Percentiles rank a stretch among this genome's conserved stretches.
Conservation (phyloP, 1,140 invertebrate genomes). For the Cardiocondyla obscurior region DNA sequence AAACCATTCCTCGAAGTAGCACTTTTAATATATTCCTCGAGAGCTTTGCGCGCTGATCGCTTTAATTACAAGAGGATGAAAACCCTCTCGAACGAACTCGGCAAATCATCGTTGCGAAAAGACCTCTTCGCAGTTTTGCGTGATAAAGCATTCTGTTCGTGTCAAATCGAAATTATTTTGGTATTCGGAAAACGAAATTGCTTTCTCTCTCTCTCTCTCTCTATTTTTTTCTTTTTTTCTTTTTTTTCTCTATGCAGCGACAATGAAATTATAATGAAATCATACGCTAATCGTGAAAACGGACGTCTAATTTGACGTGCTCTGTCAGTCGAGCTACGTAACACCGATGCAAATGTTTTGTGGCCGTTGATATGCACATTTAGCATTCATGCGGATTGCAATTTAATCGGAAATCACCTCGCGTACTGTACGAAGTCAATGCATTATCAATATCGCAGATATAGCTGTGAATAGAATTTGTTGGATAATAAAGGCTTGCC, state of each 20-base stretch:
- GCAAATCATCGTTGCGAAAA: not conserved
- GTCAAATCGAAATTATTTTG: not conserved
- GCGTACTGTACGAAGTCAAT: constrained; percentile 44
- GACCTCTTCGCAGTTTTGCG: not conserved
- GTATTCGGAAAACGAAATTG: not conserved
- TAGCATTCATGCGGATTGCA: constrained; percentile 21
- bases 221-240: too few species aligned
- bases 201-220: too few species aligned
- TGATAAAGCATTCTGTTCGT: not conserved
- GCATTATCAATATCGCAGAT: constrained; percentile 40
- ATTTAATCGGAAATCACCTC: constrained; percentile 49
- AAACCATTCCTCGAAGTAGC: constrained; percentile 32
- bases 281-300: not conserved
- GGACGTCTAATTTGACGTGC: constrained; percentile 15
- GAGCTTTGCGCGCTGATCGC: constrained; percentile 55
- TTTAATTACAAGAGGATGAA: constrained; percentile 58
- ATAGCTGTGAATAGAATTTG: constrained; percentile 21
- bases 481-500: constrained; percentile 25
- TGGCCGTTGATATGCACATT: constrained; percentile 15
- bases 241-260: not conserved
- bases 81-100: constrained; percentile 14
- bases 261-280: not conserved
- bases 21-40: constrained; percentile 56
- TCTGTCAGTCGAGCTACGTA: not conserved
- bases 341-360: constrained; percentile 18